phyloP scores from a whole-genome alignment of 2,113 vertebrate genomes.

The Neolamprologus toae region DNA sequence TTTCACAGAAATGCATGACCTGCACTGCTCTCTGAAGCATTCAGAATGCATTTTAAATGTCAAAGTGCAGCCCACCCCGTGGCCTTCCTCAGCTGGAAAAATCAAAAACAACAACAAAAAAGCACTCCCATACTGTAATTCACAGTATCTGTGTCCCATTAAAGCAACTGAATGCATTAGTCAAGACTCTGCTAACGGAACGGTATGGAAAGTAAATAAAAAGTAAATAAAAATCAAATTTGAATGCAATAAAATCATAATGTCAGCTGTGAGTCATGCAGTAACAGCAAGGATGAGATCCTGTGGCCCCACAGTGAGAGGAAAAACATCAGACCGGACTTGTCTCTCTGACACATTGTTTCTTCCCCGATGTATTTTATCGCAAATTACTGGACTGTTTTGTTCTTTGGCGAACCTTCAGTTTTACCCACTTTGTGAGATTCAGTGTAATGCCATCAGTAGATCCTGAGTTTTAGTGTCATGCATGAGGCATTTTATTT shows the following conservation, averaged over 20 bases:
- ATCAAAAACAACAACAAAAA: background rate
- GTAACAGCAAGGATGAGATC: background rate
- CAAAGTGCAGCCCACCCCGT: background rate
- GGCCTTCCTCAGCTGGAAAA: background rate
- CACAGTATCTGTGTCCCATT: background rate
- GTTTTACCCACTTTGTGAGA: background rate
- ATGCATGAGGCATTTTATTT: background rate
- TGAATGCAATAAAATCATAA: background rate
- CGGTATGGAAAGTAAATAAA: background rate
- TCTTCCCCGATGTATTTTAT: background rate
- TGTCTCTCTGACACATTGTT: background rate
- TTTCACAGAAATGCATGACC: conserved; percentile 26
- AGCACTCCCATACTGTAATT: background rate
- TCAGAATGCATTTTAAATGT: conserved; percentile 41
- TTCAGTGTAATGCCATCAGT: background rate
- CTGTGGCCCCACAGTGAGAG: background rate
- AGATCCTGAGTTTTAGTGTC: background rate
- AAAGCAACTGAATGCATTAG: background rate
- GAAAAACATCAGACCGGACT: background rate
- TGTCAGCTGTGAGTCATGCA: background rate
- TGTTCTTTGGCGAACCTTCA: background rate
- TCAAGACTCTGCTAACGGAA: background rate
- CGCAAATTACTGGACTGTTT: background rate
- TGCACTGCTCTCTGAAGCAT: conserved; percentile 10
- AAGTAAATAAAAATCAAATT: background rate